These are phyloP conservation scores for Dasysyrphus albostriatus DNA, from an alignment of 2,888 invertebrate genomes.

Conservation along the genomic window DNA sequence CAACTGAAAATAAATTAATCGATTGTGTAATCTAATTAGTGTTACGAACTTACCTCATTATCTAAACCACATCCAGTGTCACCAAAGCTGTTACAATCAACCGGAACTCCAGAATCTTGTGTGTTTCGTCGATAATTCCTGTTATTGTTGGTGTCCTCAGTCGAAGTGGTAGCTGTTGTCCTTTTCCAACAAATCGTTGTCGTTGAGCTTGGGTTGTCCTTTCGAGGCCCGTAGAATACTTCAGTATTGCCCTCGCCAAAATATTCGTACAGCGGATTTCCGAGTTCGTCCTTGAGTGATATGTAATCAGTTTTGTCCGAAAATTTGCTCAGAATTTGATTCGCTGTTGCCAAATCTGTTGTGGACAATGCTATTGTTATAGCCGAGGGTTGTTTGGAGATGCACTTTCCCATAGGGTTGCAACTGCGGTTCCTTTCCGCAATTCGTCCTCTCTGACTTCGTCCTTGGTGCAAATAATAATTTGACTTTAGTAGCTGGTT, in stretches of 20 bases:
- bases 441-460: neutral
- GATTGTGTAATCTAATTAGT: slow-evolving; percentile 75
- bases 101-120: slow-evolving; percentile 55
- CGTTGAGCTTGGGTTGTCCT: neutral
- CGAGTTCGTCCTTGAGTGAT: slow-evolving; percentile 78
- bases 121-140: slow-evolving; percentile 59
- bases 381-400: slow-evolving; percentile 82
- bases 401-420: slow-evolving; percentile 83
- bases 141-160: slow-evolving; percentile 61
- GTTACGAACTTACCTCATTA: slow-evolving; percentile 77
- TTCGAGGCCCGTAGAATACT: slow-evolving; percentile 50
- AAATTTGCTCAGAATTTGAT: slow-evolving; percentile 78
- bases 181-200: slow-evolving; percentile 35
- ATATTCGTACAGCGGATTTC: slow-evolving; percentile 78
- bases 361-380: slow-evolving; percentile 82
- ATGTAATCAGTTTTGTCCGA: slow-evolving; percentile 78
- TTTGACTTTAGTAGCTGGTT: slow-evolving; percentile 15
- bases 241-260: slow-evolving; percentile 70
- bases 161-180: slow-evolving; percentile 29
- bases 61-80: slow-evolving; percentile 69
- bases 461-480: slow-evolving; percentile 28
- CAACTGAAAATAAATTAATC: slow-evolving; percentile 71
- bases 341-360: slow-evolving; percentile 80
- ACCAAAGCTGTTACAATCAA: slow-evolving; percentile 64
- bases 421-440: slow-evolving; percentile 51